Percentiles rank a stretch among this genome's conserved stretches.
Conservation (phyloP, 2,113 vertebrate genomes). For the Semnornis frantzii region DNA sequence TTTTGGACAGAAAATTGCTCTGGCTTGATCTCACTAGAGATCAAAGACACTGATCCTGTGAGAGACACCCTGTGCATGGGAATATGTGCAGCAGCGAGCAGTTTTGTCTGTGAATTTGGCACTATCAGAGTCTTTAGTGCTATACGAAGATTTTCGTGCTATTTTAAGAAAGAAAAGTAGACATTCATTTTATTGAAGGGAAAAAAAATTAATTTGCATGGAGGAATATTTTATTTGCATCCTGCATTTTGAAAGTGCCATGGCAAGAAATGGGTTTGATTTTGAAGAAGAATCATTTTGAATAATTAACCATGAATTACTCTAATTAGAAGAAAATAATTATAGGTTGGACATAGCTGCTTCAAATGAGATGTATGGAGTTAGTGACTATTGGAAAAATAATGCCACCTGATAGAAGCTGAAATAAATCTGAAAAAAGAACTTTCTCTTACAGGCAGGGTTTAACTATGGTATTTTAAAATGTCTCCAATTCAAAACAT, state of each 20-base stretch:
- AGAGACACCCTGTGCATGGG: not conserved
- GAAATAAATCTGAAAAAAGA: constrained; percentile 69
- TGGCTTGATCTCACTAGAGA: not conserved
- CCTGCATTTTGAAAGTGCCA: constrained; percentile 63
- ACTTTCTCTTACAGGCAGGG: constrained; percentile 62
- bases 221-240: constrained; percentile 74
- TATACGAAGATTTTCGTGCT: constrained; percentile 38
- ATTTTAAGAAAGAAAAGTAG: constrained; percentile 60
- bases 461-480: constrained; percentile 70
- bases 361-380: constrained; percentile 64
- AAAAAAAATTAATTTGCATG: constrained; percentile 57
- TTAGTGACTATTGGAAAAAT: constrained; percentile 75
- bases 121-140: not conserved
- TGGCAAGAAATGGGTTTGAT: constrained; percentile 78
- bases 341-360: constrained; percentile 80
- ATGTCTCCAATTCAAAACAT: constrained; percentile 68
- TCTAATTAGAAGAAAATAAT: constrained; percentile 87
- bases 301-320: constrained; percentile 88
- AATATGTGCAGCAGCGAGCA: not conserved
- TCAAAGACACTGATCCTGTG: not conserved
- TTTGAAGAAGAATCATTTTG: constrained; percentile 77
- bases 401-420: constrained; percentile 72
- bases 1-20: not conserved
- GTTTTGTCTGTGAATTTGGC: not conserved
- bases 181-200: constrained; percentile 33